Conservation (phyloP, 2,888 invertebrate genomes). For the Willowsia nigromaculata region DNA sequence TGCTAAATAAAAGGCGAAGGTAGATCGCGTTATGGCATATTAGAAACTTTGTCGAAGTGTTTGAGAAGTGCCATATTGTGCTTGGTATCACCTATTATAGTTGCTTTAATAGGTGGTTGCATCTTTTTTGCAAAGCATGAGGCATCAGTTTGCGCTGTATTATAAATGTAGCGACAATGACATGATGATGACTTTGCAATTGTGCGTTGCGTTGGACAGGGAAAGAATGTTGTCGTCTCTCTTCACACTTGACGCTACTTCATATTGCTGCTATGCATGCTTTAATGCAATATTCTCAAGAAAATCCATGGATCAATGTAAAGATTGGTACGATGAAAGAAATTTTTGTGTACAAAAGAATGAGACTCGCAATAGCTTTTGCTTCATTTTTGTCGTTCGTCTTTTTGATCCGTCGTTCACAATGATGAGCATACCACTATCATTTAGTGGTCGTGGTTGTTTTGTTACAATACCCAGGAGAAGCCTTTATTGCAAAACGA, state of each 20-base stretch:
- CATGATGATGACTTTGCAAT: background rate
- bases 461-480: background rate
- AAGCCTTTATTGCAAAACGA: background rate
- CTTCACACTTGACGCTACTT: constrained; percentile 45
- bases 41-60: background rate
- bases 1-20: background rate
- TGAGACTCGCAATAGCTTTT: background rate
- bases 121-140: background rate
- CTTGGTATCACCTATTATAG: background rate
- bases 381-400: constrained; percentile 51
- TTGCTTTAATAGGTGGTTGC: background rate
- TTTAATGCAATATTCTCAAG: constrained; percentile 28
- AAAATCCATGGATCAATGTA: constrained; percentile 56
- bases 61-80: constrained; percentile 37
- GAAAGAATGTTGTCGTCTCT: constrained; percentile 14
- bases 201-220: background rate
- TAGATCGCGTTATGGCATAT: background rate
- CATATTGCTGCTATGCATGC: background rate
- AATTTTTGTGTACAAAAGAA: constrained; percentile 33
- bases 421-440: constrained; percentile 11
- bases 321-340: constrained; percentile 36
- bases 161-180: background rate
- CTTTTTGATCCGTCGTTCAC: constrained; percentile 17
- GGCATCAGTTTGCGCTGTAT: background rate
- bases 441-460: constrained; percentile 2